Evolutionary conservation across 1,140 invertebrate species (phyloP).

Genomic region (Hirudo medicinalis): DNA sequence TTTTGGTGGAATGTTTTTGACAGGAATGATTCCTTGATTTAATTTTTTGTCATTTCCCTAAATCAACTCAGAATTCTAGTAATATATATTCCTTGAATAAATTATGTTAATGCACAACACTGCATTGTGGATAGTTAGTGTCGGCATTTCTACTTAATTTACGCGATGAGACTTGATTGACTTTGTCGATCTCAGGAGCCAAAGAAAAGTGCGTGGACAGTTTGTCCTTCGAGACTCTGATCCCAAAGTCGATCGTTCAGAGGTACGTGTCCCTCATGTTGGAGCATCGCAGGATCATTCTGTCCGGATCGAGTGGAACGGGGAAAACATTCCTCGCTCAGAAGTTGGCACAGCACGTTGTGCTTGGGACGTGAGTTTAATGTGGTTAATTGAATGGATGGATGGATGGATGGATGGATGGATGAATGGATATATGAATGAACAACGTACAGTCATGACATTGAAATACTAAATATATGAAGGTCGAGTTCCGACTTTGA

Average conservation of each 20-base stretch:
- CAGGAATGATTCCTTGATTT: not conserved
- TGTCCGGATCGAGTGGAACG: slow-evolving; percentile 90
- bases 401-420: too few species aligned
- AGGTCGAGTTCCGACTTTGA: slow-evolving; percentile 40
- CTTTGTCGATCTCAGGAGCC: not conserved
- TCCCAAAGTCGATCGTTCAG: slow-evolving; percentile 88
- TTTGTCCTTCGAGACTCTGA: slow-evolving; percentile 84
- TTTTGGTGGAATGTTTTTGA: too few species aligned
- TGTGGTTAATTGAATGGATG: too few species aligned
- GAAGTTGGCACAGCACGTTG: slow-evolving; percentile 79
- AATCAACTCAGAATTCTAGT: not conserved
- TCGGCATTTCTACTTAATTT: too few species aligned
- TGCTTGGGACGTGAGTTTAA: slow-evolving; percentile 26
- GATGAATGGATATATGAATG: too few species aligned
- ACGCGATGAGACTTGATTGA: not conserved
- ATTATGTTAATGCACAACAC: too few species aligned
- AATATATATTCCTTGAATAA: too few species aligned
- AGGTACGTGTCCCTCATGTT: slow-evolving; percentile 72
- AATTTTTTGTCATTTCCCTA: not conserved
- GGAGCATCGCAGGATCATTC: slow-evolving; percentile 78
- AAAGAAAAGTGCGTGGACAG: slow-evolving; percentile 60
- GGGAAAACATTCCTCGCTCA: slow-evolving; percentile 91
- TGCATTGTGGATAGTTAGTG: too few species aligned
- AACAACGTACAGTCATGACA: too few species aligned
- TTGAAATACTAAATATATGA: too few species aligned